A percentile compares a stretch with the other conserved stretches of the same genome.
Evolutionary conservation across 2,113 vertebrate species (phyloP).

Genomic region (Eretmochelys imbricata): DNA sequence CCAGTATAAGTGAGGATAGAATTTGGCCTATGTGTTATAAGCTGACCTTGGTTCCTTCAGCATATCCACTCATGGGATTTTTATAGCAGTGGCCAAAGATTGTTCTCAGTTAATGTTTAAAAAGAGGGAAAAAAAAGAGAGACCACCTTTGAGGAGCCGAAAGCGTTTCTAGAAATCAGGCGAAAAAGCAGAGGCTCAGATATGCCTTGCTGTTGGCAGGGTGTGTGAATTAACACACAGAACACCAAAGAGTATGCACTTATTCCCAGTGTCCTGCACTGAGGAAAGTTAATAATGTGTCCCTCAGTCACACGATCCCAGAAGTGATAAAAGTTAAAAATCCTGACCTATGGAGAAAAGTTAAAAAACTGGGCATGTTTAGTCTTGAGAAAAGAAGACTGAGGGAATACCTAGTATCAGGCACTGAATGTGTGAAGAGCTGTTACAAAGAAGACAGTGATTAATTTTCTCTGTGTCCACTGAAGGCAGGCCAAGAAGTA

Average conservation of each 20-base stretch:
- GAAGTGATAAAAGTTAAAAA: too few species aligned
- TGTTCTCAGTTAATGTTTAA: neutral
- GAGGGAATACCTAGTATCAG: too few species aligned
- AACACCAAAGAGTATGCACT: neutral
- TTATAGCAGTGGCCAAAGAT: neutral
- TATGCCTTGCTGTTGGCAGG: neutral
- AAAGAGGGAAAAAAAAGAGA: neutral
- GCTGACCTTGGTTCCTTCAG: neutral
- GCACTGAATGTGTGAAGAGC: too few species aligned
- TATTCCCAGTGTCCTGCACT: neutral
- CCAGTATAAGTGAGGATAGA: neutral
- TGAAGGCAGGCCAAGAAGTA: too few species aligned
- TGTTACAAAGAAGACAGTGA: too few species aligned
- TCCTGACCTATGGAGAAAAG: too few species aligned
- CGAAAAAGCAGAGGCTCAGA: neutral
- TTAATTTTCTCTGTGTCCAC: too few species aligned
- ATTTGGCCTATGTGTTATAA: neutral
- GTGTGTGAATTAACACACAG: neutral
- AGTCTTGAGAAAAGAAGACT: too few species aligned
- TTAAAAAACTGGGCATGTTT: too few species aligned
- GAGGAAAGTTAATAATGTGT: neutral
- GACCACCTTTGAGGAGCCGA: neutral
- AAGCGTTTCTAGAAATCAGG: neutral
- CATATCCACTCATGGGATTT: neutral
- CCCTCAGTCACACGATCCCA: neutral